These are phyloP conservation scores for Achlya flavicornis DNA, from an alignment of 2,888 invertebrate species.

Conservation along the genomic window DNA sequence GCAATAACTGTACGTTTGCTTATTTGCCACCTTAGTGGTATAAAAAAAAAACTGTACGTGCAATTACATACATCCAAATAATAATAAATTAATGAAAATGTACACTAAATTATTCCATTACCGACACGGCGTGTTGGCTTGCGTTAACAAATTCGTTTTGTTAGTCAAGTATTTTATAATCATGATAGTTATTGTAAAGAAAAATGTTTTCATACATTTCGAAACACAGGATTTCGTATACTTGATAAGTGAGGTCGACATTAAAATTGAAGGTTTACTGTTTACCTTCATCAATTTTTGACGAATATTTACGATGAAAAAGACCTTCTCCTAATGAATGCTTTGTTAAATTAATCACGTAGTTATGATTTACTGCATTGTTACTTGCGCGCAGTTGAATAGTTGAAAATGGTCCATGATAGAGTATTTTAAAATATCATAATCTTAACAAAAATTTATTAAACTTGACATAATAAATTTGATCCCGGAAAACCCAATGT, in stretches of 20 bases:
- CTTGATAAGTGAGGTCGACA: not conserved
- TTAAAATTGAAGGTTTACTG: slow-evolving; percentile 4
- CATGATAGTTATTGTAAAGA: not conserved
- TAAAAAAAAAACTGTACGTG: not conserved
- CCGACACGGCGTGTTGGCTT: not conserved
- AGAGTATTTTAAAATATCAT: not conserved
- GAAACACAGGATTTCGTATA: slow-evolving; percentile 1
- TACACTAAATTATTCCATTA: not conserved
- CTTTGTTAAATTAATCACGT: slow-evolving; percentile 2
- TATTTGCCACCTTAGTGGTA: no score
- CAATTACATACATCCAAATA: not conserved
- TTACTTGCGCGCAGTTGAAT: not conserved
- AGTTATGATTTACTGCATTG: not conserved
- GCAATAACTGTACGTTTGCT: not conserved
- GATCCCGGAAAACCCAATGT: no score
- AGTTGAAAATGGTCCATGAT: not conserved
- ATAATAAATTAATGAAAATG: not conserved
- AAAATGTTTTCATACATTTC: not conserved
- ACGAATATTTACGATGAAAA: not conserved
- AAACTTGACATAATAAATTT: not conserved
- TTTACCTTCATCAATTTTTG: slow-evolving; percentile 5
- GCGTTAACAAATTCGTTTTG: not conserved
- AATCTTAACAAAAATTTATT: not conserved
- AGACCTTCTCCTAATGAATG: slow-evolving; percentile 2
- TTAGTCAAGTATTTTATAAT: not conserved